Conservation (phyloP, 2,888 invertebrate genomes). For the Ferdinandea cuprea region DNA sequence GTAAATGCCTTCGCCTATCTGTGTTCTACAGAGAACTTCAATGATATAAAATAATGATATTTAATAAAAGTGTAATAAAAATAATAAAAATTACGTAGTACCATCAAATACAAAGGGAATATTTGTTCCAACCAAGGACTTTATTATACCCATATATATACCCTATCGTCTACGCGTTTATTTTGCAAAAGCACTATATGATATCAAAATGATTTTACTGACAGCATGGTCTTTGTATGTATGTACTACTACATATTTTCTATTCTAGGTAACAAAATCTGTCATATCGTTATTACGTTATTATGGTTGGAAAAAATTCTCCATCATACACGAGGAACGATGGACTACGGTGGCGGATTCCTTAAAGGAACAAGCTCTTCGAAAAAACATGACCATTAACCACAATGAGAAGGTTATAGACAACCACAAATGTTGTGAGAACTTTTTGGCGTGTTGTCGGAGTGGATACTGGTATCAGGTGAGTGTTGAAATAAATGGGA, state of each 20-base stretch:
- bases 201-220: background rate
- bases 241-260: background rate
- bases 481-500: constrained; percentile 46
- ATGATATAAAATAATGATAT: too few species aligned
- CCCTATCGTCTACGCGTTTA: too few species aligned
- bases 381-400: constrained; percentile 92
- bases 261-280: constrained; percentile 93
- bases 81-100: too few species aligned
- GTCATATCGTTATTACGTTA: constrained; percentile 94
- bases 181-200: too few species aligned
- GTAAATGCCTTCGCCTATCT: too few species aligned
- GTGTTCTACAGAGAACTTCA: too few species aligned
- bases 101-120: too few species aligned
- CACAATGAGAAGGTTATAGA: constrained; percentile 89
- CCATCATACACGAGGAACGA: constrained; percentile 92
- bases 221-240: background rate
- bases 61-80: too few species aligned
- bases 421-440: constrained; percentile 90
- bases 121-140: too few species aligned
- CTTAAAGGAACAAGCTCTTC: constrained; percentile 89
- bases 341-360: constrained; percentile 93
- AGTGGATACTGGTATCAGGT: constrained; percentile 92
- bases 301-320: constrained; percentile 97
- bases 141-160: too few species aligned
- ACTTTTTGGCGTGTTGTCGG: constrained; percentile 89